Evolutionary conservation across 2,888 invertebrate species (phyloP).

Genomic region (Melieria crassipennis): DNA sequence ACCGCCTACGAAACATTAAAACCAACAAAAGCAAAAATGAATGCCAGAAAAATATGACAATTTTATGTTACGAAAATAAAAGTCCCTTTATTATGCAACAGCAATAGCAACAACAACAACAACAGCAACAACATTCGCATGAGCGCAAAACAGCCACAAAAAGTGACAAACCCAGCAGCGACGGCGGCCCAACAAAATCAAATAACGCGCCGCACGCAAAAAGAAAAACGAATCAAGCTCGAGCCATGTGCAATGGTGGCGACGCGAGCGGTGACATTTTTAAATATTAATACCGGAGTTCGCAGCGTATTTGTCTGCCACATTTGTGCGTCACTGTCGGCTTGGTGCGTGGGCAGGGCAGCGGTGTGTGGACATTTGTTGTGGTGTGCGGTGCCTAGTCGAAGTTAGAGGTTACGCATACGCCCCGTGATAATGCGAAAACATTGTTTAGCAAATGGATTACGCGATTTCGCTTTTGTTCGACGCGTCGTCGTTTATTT

Average conservation of each 20-base stretch:
- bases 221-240: not conserved
- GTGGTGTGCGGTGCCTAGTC: not conserved
- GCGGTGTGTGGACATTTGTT: not conserved
- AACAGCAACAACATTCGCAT: not conserved
- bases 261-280: slow-evolving; percentile 24
- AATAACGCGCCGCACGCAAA: not conserved
- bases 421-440: slow-evolving; percentile 15
- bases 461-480: slow-evolving; percentile 8
- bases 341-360: not conserved
- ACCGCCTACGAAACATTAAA: not conserved
- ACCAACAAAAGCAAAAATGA: not conserved
- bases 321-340: not conserved
- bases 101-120: not conserved
- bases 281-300: slow-evolving; percentile 25
- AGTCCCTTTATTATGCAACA: slow-evolving; percentile 20
- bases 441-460: slow-evolving; percentile 22
- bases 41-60: slow-evolving; percentile 7
- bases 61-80: slow-evolving; percentile 26
- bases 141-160: not conserved
- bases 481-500: not conserved
- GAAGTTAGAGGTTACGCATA: slow-evolving; percentile 14
- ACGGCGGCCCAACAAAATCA: not conserved
- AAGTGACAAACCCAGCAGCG: not conserved
- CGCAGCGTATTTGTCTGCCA: not conserved
- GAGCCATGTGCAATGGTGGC: too few species aligned